Evolutionary conservation across 2,113 vertebrate species (phyloP).

Genomic region (Danio rerio): DNA sequence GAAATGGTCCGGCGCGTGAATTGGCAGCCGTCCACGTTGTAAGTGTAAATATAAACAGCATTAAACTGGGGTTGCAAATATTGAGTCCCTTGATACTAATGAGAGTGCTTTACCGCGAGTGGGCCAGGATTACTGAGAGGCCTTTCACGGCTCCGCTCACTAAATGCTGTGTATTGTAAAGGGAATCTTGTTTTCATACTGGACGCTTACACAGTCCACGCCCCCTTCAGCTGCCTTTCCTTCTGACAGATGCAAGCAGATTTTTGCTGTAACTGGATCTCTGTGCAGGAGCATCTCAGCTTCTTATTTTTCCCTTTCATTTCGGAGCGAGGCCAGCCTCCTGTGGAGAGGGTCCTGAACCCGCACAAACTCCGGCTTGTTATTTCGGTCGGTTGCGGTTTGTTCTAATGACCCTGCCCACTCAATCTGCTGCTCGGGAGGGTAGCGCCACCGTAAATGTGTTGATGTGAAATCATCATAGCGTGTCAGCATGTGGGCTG

Average conservation of each 20-base stretch:
- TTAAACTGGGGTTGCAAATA: constrained; percentile 52
- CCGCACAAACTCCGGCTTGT: constrained; percentile 47
- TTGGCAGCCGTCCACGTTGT: constrained; percentile 48
- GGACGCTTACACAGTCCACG: constrained; percentile 76
- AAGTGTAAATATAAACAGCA: constrained; percentile 56
- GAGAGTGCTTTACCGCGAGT: constrained; percentile 55
- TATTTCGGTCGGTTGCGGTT: constrained; percentile 23
- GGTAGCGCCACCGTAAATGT: constrained; percentile 66
- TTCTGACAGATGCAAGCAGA: constrained; percentile 80
- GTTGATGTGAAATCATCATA: constrained; percentile 77
- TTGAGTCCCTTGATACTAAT: constrained; percentile 70
- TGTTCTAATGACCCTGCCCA: constrained; percentile 10
- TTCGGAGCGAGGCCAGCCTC: constrained; percentile 74
- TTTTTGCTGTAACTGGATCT: constrained; percentile 77
- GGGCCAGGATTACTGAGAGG: constrained; percentile 42
- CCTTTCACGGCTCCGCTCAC: constrained; percentile 67
- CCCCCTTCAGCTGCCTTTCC: constrained; percentile 47
- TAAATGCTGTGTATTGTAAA: constrained; percentile 73
- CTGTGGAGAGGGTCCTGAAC: constrained; percentile 48
- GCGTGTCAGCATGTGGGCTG: constrained; percentile 71
- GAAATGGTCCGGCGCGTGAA: constrained; percentile 3
- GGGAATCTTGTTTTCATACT: constrained; percentile 82
- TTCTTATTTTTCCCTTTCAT: constrained; percentile 69
- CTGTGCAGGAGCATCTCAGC: constrained; percentile 67
- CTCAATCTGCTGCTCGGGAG: constrained; percentile 23